These are phyloP conservation scores for Ypsolopha scabrella DNA, from an alignment of 2,888 invertebrate genomes.

Conservation along the genomic window DNA sequence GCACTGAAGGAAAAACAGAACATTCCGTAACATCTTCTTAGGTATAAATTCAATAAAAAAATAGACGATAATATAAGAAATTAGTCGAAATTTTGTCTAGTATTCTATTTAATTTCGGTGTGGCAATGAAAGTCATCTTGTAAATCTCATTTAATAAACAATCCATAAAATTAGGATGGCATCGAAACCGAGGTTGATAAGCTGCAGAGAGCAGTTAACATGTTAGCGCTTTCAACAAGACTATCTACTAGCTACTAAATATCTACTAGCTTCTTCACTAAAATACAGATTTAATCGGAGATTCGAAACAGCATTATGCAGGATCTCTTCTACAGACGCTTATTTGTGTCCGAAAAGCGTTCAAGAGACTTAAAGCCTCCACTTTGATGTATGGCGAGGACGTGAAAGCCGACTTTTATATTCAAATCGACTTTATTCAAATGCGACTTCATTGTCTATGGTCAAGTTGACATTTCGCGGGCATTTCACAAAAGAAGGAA, in stretches of 20 bases:
- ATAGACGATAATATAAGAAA: no score
- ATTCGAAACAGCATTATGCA: slow-evolving; percentile 45
- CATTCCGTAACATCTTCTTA: no score
- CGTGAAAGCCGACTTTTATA: slow-evolving; percentile 65
- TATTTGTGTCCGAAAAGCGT: slow-evolving; percentile 67
- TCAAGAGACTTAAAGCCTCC: slow-evolving; percentile 63
- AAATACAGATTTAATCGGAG: slow-evolving; percentile 7
- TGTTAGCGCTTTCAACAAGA: slow-evolving; percentile 24
- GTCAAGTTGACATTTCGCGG: slow-evolving; percentile 62
- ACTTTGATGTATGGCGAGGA: slow-evolving; percentile 61
- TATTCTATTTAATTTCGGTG: no score
- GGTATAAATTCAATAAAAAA: no score
- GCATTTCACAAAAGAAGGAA: slow-evolving; percentile 57
- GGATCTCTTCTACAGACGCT: slow-evolving; percentile 53
- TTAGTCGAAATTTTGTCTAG: no score
- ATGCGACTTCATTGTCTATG: slow-evolving; percentile 59
- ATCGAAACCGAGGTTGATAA: no score
- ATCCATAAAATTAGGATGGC: neutral
- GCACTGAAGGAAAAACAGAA: no score
- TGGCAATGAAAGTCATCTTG: no score
- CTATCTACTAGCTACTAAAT: slow-evolving; percentile 29
- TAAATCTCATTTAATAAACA: no score
- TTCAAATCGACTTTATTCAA: slow-evolving; percentile 66
- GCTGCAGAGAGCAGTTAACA: slow-evolving; percentile 24
- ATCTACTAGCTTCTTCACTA: slow-evolving; percentile 14